These are phyloP conservation scores for Brachionus rubens DNA, from an alignment of 1,140 invertebrate genomes.

Conservation along the genomic window DNA sequence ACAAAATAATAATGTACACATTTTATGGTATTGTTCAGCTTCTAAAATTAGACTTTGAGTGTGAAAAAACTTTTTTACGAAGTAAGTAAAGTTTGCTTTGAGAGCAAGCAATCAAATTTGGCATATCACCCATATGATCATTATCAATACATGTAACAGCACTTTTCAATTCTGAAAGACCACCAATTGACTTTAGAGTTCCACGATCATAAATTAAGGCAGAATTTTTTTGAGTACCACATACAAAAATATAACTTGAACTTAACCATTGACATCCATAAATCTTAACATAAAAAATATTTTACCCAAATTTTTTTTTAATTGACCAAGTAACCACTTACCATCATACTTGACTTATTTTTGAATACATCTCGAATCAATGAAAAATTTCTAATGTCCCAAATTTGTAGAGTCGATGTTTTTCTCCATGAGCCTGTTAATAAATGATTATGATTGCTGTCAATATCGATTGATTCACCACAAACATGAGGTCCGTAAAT, in stretches of 20 bases:
- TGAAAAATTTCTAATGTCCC: constrained; percentile 30
- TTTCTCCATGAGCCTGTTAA: constrained; percentile 45
- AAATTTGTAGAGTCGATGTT: constrained; percentile 33
- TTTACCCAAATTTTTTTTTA: background rate
- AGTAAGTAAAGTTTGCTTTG: constrained; percentile 5
- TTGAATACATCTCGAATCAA: constrained; percentile 40
- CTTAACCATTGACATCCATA: constrained; percentile 41
- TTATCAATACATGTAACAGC: constrained; percentile 21
- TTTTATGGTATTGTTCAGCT: no score
- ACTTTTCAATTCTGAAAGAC: background rate
- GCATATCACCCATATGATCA: background rate
- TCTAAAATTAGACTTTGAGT: no score
- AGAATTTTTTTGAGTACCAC: constrained; percentile 31
- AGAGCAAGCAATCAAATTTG: constrained; percentile 21
- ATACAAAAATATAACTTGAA: constrained; percentile 6
- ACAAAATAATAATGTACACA: no score
- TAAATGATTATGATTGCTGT: constrained; percentile 25
- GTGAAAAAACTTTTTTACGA: background rate
- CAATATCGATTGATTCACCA: constrained; percentile 40
- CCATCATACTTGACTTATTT: constrained; percentile 34
- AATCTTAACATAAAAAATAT: background rate
- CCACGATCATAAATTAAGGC: constrained; percentile 29
- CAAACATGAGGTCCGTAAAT: constrained; percentile 45
- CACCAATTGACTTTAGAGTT: constrained; percentile 23
- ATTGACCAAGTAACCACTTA: background rate